A percentile compares a stretch with the other conserved stretches of the same genome.
These are phyloP conservation scores for Drosophila neocordata DNA, from an alignment of 1,140 invertebrate species.

Conservation along the genomic window DNA sequence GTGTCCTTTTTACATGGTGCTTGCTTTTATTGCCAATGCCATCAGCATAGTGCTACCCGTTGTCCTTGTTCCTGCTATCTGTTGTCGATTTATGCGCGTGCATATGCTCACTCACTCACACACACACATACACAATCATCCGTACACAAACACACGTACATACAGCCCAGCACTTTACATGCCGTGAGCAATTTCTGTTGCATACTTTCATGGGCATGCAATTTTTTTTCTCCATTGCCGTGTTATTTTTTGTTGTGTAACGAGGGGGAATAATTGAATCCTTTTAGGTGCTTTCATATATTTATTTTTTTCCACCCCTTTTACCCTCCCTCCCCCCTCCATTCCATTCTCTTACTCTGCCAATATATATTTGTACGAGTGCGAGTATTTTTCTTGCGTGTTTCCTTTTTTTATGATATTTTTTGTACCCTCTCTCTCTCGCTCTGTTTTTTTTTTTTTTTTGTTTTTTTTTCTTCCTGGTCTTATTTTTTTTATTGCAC, in stretches of 20 bases:
- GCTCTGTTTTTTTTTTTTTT: neutral
- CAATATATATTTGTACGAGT: slow-evolving; percentile 53
- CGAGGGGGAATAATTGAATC: slow-evolving; percentile 81
- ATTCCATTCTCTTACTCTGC: neutral
- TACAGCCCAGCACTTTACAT: slow-evolving; percentile 65
- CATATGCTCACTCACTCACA: slow-evolving; percentile 48
- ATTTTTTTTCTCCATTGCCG: slow-evolving; percentile 44
- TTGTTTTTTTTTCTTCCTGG: slow-evolving; percentile 16
- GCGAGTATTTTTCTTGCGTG: slow-evolving; percentile 44
- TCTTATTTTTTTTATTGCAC: slow-evolving; percentile 75
- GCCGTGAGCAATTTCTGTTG: slow-evolving; percentile 77
- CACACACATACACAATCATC: slow-evolving; percentile 2
- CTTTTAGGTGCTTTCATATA: slow-evolving; percentile 79
- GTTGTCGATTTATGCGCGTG: slow-evolving; percentile 77
- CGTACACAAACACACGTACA: neutral
- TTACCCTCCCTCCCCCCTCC: neutral
- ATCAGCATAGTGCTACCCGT: slow-evolving; percentile 34
- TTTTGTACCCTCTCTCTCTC: slow-evolving; percentile 32
- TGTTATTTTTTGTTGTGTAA: slow-evolving; percentile 65
- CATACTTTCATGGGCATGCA: slow-evolving; percentile 74
- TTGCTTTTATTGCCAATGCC: slow-evolving; percentile 69
- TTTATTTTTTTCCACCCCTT: slow-evolving; percentile 46
- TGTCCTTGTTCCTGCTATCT: slow-evolving; percentile 46
- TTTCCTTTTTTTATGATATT: slow-evolving; percentile 35
- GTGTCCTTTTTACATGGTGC: slow-evolving; percentile 76